These are phyloP conservation scores for Cylloceria caligata DNA, from an alignment of 2,888 invertebrate genomes.

Conservation along the genomic window DNA sequence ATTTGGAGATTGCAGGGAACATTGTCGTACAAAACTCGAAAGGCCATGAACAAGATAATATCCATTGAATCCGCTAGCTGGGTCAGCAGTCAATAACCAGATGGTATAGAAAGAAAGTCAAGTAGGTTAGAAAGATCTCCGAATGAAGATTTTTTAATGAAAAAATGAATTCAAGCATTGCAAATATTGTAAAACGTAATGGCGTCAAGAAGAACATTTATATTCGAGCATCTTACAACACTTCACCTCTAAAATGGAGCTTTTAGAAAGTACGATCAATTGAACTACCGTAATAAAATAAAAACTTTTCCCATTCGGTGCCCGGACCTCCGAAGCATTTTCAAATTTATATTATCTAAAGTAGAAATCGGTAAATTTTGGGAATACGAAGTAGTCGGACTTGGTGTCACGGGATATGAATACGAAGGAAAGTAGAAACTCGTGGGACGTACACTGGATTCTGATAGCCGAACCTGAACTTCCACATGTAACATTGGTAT, in stretches of 20 bases:
- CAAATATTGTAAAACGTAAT: not conserved
- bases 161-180: not conserved
- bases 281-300: not conserved
- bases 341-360: not conserved
- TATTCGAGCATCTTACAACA: no score
- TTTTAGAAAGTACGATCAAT: not conserved
- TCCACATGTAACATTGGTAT: slow-evolving; percentile 10
- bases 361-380: not conserved
- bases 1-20: not conserved
- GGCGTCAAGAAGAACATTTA: no score
- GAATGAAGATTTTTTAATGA: not conserved
- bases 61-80: not conserved
- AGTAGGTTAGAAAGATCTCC: not conserved
- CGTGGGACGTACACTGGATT: not conserved
- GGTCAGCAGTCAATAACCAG: not conserved
- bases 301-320: not conserved
- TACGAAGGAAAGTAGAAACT: not conserved
- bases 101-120: not conserved
- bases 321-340: not conserved
- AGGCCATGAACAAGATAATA: not conserved
- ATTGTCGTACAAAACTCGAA: not conserved
- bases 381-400: not conserved
- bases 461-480: not conserved
- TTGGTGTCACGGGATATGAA: not conserved
- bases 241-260: no score